Evolutionary conservation across 2,113 vertebrate genomes (phyloP).

Genomic region (Isichthys henryi): DNA sequence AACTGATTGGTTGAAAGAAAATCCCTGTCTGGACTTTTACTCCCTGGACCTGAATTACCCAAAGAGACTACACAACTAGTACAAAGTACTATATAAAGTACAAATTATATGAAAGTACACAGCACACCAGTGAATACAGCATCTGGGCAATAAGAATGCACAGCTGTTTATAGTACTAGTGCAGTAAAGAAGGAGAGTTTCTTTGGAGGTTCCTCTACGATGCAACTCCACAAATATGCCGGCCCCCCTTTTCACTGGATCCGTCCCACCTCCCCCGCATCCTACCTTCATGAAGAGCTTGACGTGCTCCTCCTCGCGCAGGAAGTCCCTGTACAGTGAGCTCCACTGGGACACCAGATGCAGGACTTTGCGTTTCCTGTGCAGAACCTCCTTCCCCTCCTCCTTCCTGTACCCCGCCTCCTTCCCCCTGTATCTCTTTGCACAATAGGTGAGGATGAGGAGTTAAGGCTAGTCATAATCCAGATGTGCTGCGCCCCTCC

Average conservation of each 20-base stretch:
- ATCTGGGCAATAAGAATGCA: neutral
- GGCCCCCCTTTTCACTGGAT: neutral
- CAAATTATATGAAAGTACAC: neutral
- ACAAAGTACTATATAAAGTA: too few species aligned
- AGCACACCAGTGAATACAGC: neutral
- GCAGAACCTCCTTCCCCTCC: conserved; percentile 75
- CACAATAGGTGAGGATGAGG: conserved; percentile 75
- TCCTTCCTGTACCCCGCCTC: conserved; percentile 69
- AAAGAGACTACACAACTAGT: neutral
- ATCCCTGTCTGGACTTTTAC: too few species aligned
- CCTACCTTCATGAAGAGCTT: conserved; percentile 89
- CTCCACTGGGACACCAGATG: conserved; percentile 90
- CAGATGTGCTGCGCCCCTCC: neutral
- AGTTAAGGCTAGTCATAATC: conserved; percentile 64
- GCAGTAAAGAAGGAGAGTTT: neutral
- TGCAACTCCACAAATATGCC: neutral
- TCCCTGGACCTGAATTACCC: too few species aligned
- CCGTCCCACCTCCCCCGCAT: neutral
- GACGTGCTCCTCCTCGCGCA: conserved; percentile 82
- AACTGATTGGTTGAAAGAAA: too few species aligned
- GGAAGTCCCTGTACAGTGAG: conserved; percentile 77
- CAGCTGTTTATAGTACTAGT: neutral
- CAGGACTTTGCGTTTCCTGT: conserved; percentile 85
- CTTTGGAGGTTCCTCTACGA: neutral
- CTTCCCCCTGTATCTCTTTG: conserved; percentile 72